Evolutionary conservation across 2,888 invertebrate species (phyloP), one percentile per base, ranked within the genome.

Genomic region (Drosophila yooni): DNA sequence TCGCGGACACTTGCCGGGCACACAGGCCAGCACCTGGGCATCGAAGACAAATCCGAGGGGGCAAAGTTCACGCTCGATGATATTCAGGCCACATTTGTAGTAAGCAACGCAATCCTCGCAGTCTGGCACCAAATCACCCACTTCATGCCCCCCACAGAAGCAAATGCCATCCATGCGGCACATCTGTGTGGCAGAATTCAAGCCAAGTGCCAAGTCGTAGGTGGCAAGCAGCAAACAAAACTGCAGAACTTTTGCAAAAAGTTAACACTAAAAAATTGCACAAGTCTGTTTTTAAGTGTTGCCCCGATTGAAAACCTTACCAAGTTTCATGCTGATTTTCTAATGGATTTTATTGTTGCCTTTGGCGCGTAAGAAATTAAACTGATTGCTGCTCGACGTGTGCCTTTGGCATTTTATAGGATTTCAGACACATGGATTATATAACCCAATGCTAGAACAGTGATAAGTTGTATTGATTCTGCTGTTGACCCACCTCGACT

Each of bases 51-150:
- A 31, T 0, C 75, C 80, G 1, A 38, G 3, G 1, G 59, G 29
- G 29, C 86, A 86, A 3, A 50, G 31, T 15, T 46, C 13, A 3
- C 46, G 72, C 18, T 67, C 15, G 2, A 63, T 62, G 15, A 10
- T 18, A 3, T 58, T 36, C 2, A 18, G 0, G 33, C 68, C 76
- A 21, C 87, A 87, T 8, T 21, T 38, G 50, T 60, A 86, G 64
- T 81, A 87, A 7, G 74, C 59, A 3, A 60, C 54, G 51, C 89
- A 90, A 36, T 87, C 89, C 0, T 64, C 52, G 50, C 89, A 90
- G 27, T 87, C 76, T 0, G 79, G 64, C 13, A 87, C 50, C n/a
- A 67, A 8, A 5, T 70, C 74, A 1, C 80, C 88, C 25, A 31
- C 60, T 58, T 11, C 15, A 3, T 76, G 75, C 5, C 69, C 82